Evolutionary conservation across 2,113 vertebrate genomes (phyloP).

Genomic region (Mesitornis unicolor): DNA sequence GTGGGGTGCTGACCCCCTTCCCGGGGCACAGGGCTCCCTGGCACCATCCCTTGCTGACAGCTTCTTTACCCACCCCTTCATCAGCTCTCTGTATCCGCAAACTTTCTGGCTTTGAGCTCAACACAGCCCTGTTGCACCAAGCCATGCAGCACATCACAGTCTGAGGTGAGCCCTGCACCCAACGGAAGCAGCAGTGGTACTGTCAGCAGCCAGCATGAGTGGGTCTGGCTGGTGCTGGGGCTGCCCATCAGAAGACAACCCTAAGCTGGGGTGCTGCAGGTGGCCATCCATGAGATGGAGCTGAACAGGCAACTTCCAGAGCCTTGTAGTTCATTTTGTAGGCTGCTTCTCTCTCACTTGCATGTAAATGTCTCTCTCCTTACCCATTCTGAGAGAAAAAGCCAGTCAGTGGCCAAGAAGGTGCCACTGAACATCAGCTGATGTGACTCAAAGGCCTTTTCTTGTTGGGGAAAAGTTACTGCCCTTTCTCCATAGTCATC

Average conservation of each 20-base stretch:
- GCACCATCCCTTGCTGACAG: not conserved
- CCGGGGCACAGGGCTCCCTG: not conserved
- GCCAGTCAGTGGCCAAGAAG: not conserved
- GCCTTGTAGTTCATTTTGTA: not conserved
- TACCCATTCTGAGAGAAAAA: not conserved
- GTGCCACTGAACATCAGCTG: not conserved
- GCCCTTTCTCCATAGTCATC: not conserved
- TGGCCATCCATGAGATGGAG: fast-evolving
- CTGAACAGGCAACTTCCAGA: not conserved
- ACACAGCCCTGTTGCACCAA: fast-evolving
- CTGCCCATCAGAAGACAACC: not conserved
- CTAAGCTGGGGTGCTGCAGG: not conserved
- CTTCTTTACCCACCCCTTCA: not conserved
- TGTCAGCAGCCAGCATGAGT: fast-evolving
- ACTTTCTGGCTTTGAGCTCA: not conserved
- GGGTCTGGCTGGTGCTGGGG: not conserved
- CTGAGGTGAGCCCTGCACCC: not conserved
- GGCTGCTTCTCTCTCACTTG: not conserved
- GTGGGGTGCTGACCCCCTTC: not conserved
- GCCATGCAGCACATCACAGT: fast-evolving
- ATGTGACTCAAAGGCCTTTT: not conserved
- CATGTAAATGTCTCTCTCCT: not conserved
- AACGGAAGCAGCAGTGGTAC: not conserved
- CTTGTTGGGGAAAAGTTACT: not conserved
- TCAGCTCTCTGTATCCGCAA: not conserved